Base-by-base conservation (phyloP, 1,140 invertebrate genomes). In the Drosophila nigromelanica region DNA sequence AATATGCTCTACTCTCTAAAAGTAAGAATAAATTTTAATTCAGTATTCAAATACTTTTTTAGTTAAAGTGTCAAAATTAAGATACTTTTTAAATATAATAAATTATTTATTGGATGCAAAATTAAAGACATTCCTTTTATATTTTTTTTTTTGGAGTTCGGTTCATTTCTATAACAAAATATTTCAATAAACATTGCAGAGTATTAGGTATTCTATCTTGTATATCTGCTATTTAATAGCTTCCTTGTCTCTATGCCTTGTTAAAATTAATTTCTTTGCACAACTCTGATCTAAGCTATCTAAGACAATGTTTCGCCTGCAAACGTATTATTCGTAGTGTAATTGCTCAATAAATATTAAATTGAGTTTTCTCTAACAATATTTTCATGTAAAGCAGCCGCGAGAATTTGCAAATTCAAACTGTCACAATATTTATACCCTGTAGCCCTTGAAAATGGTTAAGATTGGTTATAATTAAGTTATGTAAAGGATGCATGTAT, bases 221-320 rank as follows among this genome's bases (percentile, higher is more conserved):
- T 11, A 30, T 7, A n/a, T 30, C 0, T 8, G 30, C 3, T 10
- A 3, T 58, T 63, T 51, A 52, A 78, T 64, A 35, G 55, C 33
- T 30, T 40, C 62, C 2, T 40, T 21, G 18, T 18, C 42, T 56
- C 18, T 43, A 18, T n/a, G 54, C n/a, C 33, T 54, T 72, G 27
- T 51, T 58, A 56, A 64, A 58, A 80, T 68, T 86, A 71, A 78
- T 81, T 72, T 56, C 42, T 56, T 78, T 67, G 30, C 73, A 77
- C 45, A 27, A 50, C 18, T 2, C 33, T 43, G 15, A 21, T 7
- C 12, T 39, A 18, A 33, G 51, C 11, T 42, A 58, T 70, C 24
- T 43, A 47, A 45, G 43, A 79, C 33, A 79, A 60, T 39, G 50
- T 27, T 62, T 61, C 11, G 48, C 11, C 37, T 24, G 45, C 33